Base-by-base conservation (phyloP, 2,888 invertebrate species). In the Drosophila anomalata region DNA sequence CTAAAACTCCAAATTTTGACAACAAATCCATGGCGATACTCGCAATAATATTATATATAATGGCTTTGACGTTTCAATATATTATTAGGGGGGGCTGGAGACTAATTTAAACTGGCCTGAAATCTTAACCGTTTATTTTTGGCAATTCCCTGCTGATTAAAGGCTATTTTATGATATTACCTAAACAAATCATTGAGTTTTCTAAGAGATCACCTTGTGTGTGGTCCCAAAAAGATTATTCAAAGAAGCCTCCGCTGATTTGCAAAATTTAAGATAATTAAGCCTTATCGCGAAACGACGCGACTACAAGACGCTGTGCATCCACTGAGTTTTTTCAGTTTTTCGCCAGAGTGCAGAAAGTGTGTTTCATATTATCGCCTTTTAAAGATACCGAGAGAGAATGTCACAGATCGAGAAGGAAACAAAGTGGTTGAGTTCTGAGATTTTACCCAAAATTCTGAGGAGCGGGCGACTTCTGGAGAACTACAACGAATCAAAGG, bases 381-480 rank as follows among this genome's bases (percentile, higher is more conserved):
- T 14, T 6, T 0, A 8, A 17, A 8, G 41, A 42, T 33, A 20
- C 5, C n/a, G 9, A 39, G 9, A 39, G 7, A 20, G 1, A 9
- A 70, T 70, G 69, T 33, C 54, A 12, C 29, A 52, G 6, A 70
- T 55, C 7, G 47, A 56, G 29, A 51, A 41, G 9, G 70, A 70
- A 3, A n/a, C 36, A 8, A 31, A 70, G 9, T 70, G 89, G 89
- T 58, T 89, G 9, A 74, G 63, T 5, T 51, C 52, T 0, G 39
- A 29, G 12, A 63, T 89, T 17, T 44, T 89, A 8, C 81, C 83
- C 3, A 57, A 75, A 44, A 65, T 88, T 22, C 36, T 88, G 0
- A 74, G 68, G 52, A 76, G 56, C 31, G 77, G 79, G 0, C 71
- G 75, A 57, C 60, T 89, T 3, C 20, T 79, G 20, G 78, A 75